phyloP scores from a whole-genome alignment of 2,888 invertebrate species.

The Brenthis hecate region DNA sequence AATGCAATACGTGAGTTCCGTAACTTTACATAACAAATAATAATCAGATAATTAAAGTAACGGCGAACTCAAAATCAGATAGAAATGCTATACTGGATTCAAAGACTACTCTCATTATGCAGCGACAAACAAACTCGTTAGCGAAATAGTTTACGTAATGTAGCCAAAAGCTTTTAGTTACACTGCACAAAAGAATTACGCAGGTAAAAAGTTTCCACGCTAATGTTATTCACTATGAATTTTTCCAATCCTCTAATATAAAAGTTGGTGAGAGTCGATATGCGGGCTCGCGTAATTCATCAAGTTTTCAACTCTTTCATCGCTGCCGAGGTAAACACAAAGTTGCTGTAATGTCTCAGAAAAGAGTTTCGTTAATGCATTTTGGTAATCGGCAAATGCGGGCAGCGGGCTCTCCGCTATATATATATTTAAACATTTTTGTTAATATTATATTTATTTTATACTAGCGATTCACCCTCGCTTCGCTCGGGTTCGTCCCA shows the following conservation, averaged over 20 bases:
- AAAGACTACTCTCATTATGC: conserved; percentile 29
- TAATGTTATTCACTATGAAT: conserved; percentile 29
- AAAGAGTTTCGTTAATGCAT: conserved; percentile 40
- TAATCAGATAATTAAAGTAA: conserved; percentile 21
- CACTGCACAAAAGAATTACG: conserved; percentile 31
- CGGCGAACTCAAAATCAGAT: conserved; percentile 9
- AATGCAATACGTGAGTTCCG: conserved; percentile 8
- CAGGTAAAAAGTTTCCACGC: conserved; percentile 28
- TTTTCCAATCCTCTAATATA: conserved; percentile 61
- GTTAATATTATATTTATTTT: not conserved
- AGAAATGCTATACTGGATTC: conserved; percentile 16
- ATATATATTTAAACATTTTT: not conserved
- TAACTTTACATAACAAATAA: conserved; percentile 6
- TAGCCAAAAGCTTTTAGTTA: conserved; percentile 37
- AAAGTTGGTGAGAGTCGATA: conserved; percentile 61
- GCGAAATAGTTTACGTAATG: conserved; percentile 36
- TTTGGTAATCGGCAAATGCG: conserved; percentile 38
- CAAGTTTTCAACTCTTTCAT: conserved; percentile 63
- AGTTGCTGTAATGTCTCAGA: conserved; percentile 42
- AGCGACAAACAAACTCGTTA: conserved; percentile 37
- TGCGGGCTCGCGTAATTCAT: conserved; percentile 67
- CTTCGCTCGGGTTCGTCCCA: too few relatives aligned
- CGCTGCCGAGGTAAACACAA: conserved; percentile 62
- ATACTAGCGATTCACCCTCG: too few relatives aligned
- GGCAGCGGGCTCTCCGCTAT: conserved; percentile 17